phyloP scores from a whole-genome alignment of 2,113 vertebrate genomes.

The Ariopsis seemanni region DNA sequence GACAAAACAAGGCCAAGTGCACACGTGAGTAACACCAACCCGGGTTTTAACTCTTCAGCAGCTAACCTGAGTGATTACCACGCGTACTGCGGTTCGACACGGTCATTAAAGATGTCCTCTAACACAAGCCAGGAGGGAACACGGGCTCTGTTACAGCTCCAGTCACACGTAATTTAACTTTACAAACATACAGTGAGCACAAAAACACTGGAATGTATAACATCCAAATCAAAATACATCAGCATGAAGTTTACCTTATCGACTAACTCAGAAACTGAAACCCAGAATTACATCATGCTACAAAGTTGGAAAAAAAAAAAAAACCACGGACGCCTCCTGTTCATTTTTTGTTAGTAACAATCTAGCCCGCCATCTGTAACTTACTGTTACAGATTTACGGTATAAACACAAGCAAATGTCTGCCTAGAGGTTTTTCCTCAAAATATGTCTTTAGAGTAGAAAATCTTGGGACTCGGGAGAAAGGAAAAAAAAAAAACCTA shows the following conservation, averaged over 20 bases:
- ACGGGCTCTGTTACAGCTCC: background rate
- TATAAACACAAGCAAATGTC: too few relatives aligned
- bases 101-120: slow-evolving; percentile 41
- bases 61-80: slow-evolving; percentile 36
- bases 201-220: background rate
- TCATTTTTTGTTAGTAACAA: too few relatives aligned
- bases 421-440: too few relatives aligned
- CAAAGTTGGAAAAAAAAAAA: too few relatives aligned
- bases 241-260: background rate
- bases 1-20: slow-evolving; percentile 34
- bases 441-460: background rate
- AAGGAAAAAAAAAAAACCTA: background rate
- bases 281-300: too few relatives aligned
- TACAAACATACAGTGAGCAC: background rate
- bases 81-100: slow-evolving; percentile 41
- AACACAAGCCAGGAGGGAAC: slow-evolving; percentile 4
- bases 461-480: background rate
- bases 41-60: slow-evolving; percentile 21
- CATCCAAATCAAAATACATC: background rate
- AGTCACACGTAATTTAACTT: background rate
- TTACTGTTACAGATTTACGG: too few relatives aligned
- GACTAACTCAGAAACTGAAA: too few relatives aligned
- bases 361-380: too few relatives aligned
- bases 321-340: too few relatives aligned
- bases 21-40: background rate